Evolutionary conservation across 2,113 vertebrate species (phyloP).

Genomic region (Cyphomyrus discorhynchus): DNA sequence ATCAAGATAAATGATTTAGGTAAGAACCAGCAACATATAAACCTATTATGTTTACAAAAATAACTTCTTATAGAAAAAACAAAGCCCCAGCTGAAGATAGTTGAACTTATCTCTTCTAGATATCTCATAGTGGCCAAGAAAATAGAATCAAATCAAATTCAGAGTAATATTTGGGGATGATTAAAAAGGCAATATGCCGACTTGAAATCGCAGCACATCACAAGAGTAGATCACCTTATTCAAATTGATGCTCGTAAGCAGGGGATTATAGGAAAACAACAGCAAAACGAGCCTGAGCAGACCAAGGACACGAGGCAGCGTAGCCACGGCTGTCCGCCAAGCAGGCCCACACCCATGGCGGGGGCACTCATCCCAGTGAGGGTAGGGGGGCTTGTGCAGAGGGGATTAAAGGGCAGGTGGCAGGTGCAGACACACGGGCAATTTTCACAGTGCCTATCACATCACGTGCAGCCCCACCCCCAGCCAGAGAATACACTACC

Average conservation of each 20-base stretch:
- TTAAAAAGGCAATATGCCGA: not conserved
- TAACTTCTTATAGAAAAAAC: not conserved
- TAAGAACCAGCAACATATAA: not conserved
- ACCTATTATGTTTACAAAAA: not conserved
- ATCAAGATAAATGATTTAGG: not conserved
- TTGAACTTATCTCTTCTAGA: not conserved
- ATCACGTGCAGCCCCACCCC: not conserved
- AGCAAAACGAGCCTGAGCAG: not conserved
- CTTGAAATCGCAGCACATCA: not conserved
- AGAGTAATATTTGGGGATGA: not conserved
- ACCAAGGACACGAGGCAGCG: not conserved
- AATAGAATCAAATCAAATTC: not conserved
- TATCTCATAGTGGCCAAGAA: not conserved
- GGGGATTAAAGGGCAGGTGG: slow-evolving; percentile 17
- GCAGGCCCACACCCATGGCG: not conserved
- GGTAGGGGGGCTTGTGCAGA: not conserved
- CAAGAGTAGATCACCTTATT: not conserved
- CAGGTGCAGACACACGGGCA: not conserved
- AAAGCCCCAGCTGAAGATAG: not conserved
- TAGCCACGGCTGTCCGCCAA: not conserved
- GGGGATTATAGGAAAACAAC: not conserved
- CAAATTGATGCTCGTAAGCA: not conserved
- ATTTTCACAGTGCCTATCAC: not conserved
- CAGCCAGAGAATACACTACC: not conserved
- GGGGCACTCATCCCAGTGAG: not conserved